Conservation (phyloP, 2,888 invertebrate species). For the Tetranychus piercei region DNA sequence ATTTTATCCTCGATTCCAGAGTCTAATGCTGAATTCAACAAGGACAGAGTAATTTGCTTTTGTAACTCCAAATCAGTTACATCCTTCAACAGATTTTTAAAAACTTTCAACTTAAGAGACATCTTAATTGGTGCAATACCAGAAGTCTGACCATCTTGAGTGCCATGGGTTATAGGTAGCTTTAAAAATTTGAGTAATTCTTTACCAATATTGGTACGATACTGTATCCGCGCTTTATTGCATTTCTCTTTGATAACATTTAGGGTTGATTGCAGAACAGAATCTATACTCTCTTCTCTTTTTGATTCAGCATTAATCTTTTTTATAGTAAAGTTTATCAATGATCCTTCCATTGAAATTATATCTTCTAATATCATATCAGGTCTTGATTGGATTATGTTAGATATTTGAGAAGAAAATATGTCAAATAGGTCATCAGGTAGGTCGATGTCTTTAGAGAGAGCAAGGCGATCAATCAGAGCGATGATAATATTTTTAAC, state of each 20-base stretch:
- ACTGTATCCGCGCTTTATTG: conserved; percentile 9
- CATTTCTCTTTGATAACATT: conserved; percentile 20
- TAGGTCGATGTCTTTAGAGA: conserved; percentile 62
- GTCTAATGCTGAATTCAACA: conserved; percentile 21
- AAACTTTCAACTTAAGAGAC: conserved; percentile 20
- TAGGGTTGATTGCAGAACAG: conserved; percentile 17
- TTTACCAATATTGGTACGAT: conserved; percentile 26
- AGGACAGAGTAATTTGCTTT: conserved; percentile 19
- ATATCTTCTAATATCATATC: conserved; percentile 93
- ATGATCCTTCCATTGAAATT: conserved; percentile 77
- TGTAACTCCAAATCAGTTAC: conserved; percentile 17
- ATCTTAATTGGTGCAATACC: conserved; percentile 20
- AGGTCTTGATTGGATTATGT: conserved; percentile 77
- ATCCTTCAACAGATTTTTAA: conserved; percentile 19
- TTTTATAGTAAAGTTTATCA: conserved; percentile 82
- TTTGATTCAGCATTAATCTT: conserved; percentile 16
- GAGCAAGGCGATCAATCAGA: conserved; percentile 50
- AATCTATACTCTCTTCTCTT: conserved; percentile 19
- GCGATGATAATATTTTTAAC: conserved; percentile 96
- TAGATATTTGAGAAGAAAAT: conserved; percentile 89
- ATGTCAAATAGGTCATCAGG: conserved; percentile 96
- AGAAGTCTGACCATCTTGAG: neutral
- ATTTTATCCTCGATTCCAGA: conserved; percentile 15
- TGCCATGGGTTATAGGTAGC: conserved; percentile 44
- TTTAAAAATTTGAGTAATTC: conserved; percentile 81